Evolutionary conservation across 2,113 vertebrate genomes (phyloP).

Genomic region (Atherinomorus stipes): DNA sequence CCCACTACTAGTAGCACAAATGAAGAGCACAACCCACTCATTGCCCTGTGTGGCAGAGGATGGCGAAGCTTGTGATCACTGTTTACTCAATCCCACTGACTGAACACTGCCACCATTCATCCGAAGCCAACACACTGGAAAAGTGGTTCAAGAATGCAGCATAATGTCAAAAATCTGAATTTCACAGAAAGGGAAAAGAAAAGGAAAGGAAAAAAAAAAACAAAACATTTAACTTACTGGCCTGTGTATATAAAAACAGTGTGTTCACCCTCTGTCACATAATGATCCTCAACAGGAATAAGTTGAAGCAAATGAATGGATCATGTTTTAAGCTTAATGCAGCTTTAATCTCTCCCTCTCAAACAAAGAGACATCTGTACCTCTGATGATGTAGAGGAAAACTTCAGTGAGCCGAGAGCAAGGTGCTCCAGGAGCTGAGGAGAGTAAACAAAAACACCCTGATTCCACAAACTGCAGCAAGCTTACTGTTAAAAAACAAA

Average conservation of each 20-base stretch:
- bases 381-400: slow-evolving; percentile 12
- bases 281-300: not conserved
- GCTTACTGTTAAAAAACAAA: not conserved
- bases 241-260: too few relatives aligned
- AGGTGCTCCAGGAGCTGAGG: slow-evolving; percentile 19
- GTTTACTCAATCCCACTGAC: slow-evolving; percentile 64
- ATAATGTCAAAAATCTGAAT: not conserved
- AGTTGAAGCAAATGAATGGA: not conserved
- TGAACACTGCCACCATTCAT: slow-evolving; percentile 71
- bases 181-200: not conserved
- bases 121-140: slow-evolving; percentile 40
- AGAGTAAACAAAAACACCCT: not conserved
- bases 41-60: slow-evolving; percentile 15
- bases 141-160: slow-evolving; percentile 14
- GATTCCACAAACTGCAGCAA: not conserved
- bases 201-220: not conserved
- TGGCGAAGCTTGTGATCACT: slow-evolving; percentile 56
- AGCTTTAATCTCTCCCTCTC: not conserved
- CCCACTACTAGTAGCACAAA: not conserved
- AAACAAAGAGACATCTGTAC: slow-evolving; percentile 35
- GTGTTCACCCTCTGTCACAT: not conserved
- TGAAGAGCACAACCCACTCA: slow-evolving; percentile 6
- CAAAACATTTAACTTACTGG: too few relatives aligned
- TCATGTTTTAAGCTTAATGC: not conserved
- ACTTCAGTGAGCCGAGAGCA: not conserved